Percentiles rank a stretch among this genome's conserved stretches.
These are phyloP conservation scores for Ginglymostoma cirratum DNA, from an alignment of 2,113 vertebrate species.

Conservation along the genomic window DNA sequence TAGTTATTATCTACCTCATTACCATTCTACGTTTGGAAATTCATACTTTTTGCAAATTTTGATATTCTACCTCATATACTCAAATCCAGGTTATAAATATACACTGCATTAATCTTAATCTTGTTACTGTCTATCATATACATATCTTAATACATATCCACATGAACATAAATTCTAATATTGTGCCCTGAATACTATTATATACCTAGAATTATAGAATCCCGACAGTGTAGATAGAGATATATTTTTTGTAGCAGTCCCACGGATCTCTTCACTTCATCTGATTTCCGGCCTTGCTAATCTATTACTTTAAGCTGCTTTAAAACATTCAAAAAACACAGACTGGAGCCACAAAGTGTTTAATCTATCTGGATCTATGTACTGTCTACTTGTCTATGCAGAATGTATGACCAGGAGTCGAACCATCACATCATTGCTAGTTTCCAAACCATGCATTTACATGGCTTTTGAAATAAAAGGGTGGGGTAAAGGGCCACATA, in stretches of 20 bases:
- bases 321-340: neutral
- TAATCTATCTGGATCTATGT: neutral
- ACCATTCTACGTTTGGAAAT: neutral
- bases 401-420: neutral
- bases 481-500: neutral
- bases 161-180: neutral
- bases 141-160: neutral
- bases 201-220: neutral
- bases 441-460: neutral
- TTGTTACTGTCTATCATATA: neutral
- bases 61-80: neutral
- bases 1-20: neutral
- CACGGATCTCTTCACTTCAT: neutral
- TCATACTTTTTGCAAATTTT: neutral
- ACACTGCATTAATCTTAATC: neutral
- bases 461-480: neutral
- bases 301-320: neutral
- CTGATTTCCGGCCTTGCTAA: conserved; percentile 1
- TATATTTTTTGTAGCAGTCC: neutral
- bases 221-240: too few species aligned
- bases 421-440: neutral
- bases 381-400: neutral
- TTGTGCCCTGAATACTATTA: neutral
- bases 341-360: neutral
- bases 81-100: neutral